These are phyloP conservation scores for Malurus splendens DNA, from an alignment of 2,797 vertebrate species.

Conservation along the genomic window DNA sequence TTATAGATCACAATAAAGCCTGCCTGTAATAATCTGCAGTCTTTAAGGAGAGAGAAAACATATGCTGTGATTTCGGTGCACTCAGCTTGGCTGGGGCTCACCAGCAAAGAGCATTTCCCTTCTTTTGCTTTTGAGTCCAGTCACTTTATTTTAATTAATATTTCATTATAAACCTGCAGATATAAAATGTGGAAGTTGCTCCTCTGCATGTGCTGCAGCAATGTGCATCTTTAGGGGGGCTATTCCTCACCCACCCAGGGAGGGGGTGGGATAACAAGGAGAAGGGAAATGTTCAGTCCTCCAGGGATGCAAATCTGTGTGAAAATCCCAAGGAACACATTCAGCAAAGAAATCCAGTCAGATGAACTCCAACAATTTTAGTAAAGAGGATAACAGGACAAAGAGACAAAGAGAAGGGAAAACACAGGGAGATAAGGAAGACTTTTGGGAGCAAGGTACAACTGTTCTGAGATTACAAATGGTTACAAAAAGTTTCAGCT, in stretches of 20 bases:
- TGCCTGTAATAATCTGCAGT: slow-evolving; percentile 35
- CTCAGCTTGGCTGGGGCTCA: background rate
- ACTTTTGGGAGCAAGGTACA: background rate
- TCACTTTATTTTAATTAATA: background rate
- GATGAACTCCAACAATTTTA: background rate
- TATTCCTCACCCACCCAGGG: background rate
- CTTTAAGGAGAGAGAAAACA: slow-evolving; percentile 33
- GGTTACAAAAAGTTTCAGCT: background rate
- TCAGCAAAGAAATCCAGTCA: background rate
- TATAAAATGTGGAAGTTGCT: background rate
- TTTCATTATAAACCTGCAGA: background rate
- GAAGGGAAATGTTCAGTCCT: background rate
- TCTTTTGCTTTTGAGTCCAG: background rate
- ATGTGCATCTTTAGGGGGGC: background rate
- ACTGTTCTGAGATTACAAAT: background rate
- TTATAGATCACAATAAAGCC: slow-evolving; percentile 41
- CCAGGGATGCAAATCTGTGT: background rate
- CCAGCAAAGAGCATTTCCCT: background rate
- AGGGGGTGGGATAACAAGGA: background rate
- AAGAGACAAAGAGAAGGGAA: background rate
- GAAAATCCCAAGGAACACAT: background rate
- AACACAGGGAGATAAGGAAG: background rate
- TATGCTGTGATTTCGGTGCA: slow-evolving; percentile 12
- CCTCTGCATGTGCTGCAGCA: background rate
- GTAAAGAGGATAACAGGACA: background rate